Percentiles rank a stretch among this genome's conserved stretches.
Conservation (phyloP, 2,888 invertebrate genomes). For the Terebella lapidaria region DNA sequence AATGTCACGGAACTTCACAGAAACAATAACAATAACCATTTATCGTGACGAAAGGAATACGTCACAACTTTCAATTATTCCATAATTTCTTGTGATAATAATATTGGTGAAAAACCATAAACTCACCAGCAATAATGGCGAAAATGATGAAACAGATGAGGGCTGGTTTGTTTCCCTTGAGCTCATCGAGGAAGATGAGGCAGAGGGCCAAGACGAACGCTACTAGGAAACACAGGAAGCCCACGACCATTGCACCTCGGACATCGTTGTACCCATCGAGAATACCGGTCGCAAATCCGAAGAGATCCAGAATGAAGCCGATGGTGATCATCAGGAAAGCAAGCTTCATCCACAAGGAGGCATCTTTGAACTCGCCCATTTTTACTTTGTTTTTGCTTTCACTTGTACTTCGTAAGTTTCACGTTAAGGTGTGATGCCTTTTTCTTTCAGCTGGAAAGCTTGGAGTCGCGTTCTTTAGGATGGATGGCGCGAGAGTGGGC, state of each 20-base stretch:
- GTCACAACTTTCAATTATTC: too few species aligned
- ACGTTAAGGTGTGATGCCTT: too few species aligned
- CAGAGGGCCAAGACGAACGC: slow-evolving; percentile 6
- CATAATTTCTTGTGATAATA: too few species aligned
- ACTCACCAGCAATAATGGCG: slow-evolving; percentile 9
- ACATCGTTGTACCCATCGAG: neutral
- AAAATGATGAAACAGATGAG: slow-evolving; percentile 7
- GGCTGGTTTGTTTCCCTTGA: slow-evolving; percentile 6
- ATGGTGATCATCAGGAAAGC: slow-evolving; percentile 4
- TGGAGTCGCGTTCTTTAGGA: too few species aligned
- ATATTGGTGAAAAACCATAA: too few species aligned
- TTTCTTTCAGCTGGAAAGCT: too few species aligned
- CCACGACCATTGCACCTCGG: neutral
- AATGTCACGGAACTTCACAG: too few species aligned
- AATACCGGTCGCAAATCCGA: slow-evolving; percentile 7
- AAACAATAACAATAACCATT: too few species aligned
- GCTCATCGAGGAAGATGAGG: slow-evolving; percentile 9
- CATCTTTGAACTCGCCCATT: slow-evolving; percentile 7
- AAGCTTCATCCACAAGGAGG: slow-evolving; percentile 6
- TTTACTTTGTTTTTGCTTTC: too few species aligned
- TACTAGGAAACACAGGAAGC: slow-evolving; percentile 10
- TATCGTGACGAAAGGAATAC: too few species aligned
- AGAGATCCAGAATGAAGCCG: slow-evolving; percentile 7
- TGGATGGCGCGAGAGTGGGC: too few species aligned
- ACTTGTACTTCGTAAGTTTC: too few species aligned